Percentiles rank a stretch among this genome's conserved stretches.
Conservation (phyloP, 64 coral and sea anemone genomes). For the Anthopleura sola region DNA sequence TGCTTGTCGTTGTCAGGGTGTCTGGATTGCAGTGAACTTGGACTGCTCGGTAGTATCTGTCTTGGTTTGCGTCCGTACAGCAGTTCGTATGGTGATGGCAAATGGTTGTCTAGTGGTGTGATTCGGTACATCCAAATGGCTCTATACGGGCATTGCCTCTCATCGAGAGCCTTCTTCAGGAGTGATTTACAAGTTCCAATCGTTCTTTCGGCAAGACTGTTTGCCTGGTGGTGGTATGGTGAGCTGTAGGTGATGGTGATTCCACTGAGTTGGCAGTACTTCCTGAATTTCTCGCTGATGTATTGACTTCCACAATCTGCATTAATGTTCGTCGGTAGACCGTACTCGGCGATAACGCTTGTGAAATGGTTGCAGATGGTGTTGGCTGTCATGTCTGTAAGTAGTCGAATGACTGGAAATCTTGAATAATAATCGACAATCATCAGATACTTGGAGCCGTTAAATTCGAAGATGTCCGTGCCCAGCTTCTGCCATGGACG, state of each 20-base stretch:
- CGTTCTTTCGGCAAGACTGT: constrained; percentile 23
- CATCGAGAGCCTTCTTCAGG: constrained; percentile 42
- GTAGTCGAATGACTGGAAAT: constrained; percentile 15
- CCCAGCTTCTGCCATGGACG: constrained; percentile 27
- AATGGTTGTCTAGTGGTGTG: constrained; percentile 39
- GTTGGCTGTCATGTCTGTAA: not conserved
- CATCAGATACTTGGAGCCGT: constrained; percentile 8
- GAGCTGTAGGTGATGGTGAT: too few species aligned
- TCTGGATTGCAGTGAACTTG: not conserved
- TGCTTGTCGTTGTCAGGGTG: not conserved
- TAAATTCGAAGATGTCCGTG: constrained; percentile 30
- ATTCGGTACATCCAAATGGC: constrained; percentile 58
- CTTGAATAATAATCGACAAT: constrained; percentile 48
- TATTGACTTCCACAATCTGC: constrained; percentile 20
- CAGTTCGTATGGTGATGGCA: constrained; percentile 62
- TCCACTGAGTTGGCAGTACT: constrained; percentile 31
- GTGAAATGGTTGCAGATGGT: too few species aligned
- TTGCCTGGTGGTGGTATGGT: too few species aligned
- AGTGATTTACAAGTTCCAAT: constrained; percentile 37
- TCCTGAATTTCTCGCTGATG: constrained; percentile 32
- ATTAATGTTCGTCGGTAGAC: not conserved
- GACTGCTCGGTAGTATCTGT: too few species aligned
- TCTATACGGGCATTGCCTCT: constrained; percentile 30
- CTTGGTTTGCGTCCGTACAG: constrained; percentile 29
- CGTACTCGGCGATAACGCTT: not conserved